phyloP scores from a whole-genome alignment of 1,140 invertebrate species.

The Drosophila nebulosa region DNA sequence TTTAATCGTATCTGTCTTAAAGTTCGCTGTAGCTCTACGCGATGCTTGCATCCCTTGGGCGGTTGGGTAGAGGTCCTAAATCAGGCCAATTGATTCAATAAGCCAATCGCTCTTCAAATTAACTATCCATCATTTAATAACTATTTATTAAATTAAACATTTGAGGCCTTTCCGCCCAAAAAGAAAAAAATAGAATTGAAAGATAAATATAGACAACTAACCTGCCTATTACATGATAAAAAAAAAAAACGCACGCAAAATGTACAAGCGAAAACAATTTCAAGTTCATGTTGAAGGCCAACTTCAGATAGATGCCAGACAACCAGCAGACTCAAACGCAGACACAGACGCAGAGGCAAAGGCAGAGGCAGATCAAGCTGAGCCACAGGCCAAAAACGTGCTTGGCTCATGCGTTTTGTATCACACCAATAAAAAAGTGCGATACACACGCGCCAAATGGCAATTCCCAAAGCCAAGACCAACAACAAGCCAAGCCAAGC shows the following conservation, averaged over 20 bases:
- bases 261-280: conserved; percentile 19
- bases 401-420: conserved; percentile 72
- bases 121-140: background rate
- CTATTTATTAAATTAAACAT: background rate
- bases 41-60: too few species aligned
- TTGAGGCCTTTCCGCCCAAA: conserved; percentile 25
- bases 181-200: background rate
- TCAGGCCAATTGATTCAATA: too few species aligned
- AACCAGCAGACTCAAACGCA: conserved; percentile 18
- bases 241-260: conserved; percentile 38
- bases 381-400: conserved; percentile 58
- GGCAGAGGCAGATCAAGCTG: conserved; percentile 33
- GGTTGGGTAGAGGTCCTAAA: too few species aligned
- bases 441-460: conserved; percentile 70
- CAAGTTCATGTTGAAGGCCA: conserved; percentile 75
- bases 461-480: conserved; percentile 11
- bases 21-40: too few species aligned
- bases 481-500: conserved; percentile 11
- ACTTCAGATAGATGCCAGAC: conserved; percentile 24
- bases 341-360: background rate
- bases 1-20: too few species aligned
- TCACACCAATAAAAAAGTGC: conserved; percentile 75
- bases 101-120: background rate
- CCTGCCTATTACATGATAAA: conserved; percentile 37
- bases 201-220: conserved; percentile 18